phyloP scores from a whole-genome alignment of 2,888 invertebrate species.

The Leucania comma region DNA sequence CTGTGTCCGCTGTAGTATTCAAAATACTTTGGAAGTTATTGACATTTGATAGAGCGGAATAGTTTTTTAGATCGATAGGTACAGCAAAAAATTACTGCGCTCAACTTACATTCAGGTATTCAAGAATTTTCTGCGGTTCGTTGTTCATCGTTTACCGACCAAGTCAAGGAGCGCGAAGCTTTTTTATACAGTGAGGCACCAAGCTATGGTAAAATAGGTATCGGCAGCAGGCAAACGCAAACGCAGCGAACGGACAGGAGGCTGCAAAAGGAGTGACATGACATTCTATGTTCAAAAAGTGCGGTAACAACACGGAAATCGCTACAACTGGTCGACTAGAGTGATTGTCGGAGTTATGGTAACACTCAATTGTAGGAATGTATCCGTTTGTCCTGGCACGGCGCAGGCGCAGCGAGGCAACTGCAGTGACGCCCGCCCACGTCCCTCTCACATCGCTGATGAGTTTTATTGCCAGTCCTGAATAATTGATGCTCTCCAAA shows the following conservation, averaged over 20 bases:
- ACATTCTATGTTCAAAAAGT: constrained; percentile 5
- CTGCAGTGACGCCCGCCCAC: constrained; percentile 59
- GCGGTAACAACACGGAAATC: background rate
- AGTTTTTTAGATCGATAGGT: constrained; percentile 7
- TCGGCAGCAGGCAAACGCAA: background rate
- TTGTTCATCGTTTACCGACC: background rate
- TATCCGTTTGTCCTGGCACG: constrained; percentile 24
- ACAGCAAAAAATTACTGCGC: background rate
- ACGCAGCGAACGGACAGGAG: background rate
- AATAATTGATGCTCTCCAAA: constrained; percentile 59
- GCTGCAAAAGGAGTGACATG: background rate
- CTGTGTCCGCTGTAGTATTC: constrained; percentile 8
- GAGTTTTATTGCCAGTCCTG: constrained; percentile 61
- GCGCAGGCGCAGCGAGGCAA: constrained; percentile 9
- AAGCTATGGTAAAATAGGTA: background rate
- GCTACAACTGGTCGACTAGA: constrained; percentile 11
- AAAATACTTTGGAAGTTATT: constrained; percentile 21
- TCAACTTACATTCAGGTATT: constrained; percentile 10
- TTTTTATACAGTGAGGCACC: constrained; percentile 1
- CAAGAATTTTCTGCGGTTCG: constrained; percentile 7
- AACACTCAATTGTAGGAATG: constrained; percentile 49
- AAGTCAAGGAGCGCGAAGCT: background rate
- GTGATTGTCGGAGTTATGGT: constrained; percentile 27
- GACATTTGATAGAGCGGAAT: constrained; percentile 12
- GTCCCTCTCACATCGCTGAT: constrained; percentile 41